These are phyloP conservation scores for Odontocolon sp. DNA, from an alignment of 2,888 invertebrate genomes.

Conservation along the genomic window DNA sequence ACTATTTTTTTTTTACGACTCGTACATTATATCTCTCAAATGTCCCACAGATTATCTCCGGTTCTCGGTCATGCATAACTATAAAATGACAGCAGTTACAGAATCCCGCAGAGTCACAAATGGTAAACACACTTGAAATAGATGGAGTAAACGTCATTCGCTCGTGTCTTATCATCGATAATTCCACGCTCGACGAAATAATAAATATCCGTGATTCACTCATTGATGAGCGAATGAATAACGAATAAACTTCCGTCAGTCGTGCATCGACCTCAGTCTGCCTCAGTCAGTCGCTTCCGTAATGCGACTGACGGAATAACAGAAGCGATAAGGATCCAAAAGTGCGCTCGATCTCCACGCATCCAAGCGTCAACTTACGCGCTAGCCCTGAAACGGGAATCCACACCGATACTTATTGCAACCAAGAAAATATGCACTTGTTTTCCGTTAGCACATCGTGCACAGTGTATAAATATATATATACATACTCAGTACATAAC, in stretches of 20 bases:
- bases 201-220: conserved; percentile 24
- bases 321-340: conserved; percentile 30
- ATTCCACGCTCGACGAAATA: not conserved
- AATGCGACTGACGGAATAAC: not conserved
- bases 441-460: conserved; percentile 47
- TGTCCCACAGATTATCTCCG: conserved; percentile 3
- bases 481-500: not conserved
- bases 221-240: conserved; percentile 15
- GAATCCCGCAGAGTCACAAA: no score
- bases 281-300: conserved; percentile 3
- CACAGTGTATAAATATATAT: no score
- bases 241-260: conserved; percentile 11
- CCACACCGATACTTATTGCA: conserved; percentile 10
- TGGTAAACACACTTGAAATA: conserved; percentile 4
- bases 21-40: not conserved
- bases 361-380: conserved; percentile 29
- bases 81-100: no score
- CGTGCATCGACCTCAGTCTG: conserved; percentile 39
- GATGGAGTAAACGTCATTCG: not conserved
- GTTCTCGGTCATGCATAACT: not conserved
- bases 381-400: conserved; percentile 37
- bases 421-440: conserved; percentile 29
- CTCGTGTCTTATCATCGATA: conserved; percentile 8
- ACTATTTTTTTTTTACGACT: no score
- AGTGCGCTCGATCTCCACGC: conserved; percentile 22